These are phyloP conservation scores for Spheniscus mendiculus DNA, from an alignment of 2,113 vertebrate genomes.

Conservation along the genomic window DNA sequence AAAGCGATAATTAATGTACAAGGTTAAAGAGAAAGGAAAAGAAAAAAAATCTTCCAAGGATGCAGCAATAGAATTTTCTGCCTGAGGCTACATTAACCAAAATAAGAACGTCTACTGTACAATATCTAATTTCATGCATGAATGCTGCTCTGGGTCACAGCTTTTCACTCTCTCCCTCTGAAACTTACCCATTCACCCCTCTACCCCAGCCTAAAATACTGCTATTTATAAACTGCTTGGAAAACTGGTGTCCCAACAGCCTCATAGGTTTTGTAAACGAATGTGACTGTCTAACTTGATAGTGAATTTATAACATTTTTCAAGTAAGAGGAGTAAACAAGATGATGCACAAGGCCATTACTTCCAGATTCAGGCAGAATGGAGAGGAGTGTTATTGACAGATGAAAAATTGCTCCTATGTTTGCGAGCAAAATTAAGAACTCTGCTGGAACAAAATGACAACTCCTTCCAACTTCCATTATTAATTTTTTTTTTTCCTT, in stretches of 20 bases:
- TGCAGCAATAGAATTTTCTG: conserved; percentile 38
- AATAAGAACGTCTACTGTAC: conserved; percentile 23
- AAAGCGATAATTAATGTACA: conserved; percentile 36
- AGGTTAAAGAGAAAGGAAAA: conserved; percentile 10
- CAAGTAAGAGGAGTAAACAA: conserved; percentile 6
- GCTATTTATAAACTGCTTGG: neutral
- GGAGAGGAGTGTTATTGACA: neutral
- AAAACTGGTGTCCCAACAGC: conserved; percentile 6
- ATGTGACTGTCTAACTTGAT: conserved; percentile 17
- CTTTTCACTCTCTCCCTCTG: neutral
- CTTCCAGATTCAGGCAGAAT: neutral
- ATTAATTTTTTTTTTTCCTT: neutral
- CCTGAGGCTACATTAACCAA: conserved; percentile 37
- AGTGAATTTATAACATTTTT: conserved; percentile 24
- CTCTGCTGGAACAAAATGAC: conserved; percentile 8
- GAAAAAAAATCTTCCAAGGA: conserved; percentile 1
- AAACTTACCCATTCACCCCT: conserved; percentile 21
- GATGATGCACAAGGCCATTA: conserved; percentile 24
- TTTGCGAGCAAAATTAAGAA: conserved; percentile 38
- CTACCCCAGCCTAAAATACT: neutral
- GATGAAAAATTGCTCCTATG: conserved; percentile 33
- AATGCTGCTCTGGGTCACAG: conserved; percentile 40
- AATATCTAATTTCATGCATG: conserved; percentile 46
- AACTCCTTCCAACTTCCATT: neutral
- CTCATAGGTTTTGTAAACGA: conserved; percentile 37